Base-by-base conservation (phyloP, 2,113 vertebrate species). In the Cyprinus carpio region DNA sequence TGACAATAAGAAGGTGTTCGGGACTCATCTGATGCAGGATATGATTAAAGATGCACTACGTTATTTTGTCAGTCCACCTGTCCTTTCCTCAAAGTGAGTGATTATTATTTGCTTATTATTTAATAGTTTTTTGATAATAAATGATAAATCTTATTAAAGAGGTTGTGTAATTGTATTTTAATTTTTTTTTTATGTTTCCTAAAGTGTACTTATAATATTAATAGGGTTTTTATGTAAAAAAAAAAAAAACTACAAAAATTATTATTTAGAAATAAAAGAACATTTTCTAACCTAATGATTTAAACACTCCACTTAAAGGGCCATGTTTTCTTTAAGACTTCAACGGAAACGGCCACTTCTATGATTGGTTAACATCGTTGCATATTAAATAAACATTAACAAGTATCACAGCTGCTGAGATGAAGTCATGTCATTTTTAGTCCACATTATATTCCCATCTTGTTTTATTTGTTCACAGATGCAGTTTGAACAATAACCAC, bases 1-100 rank as follows among this genome's bases (percentile, higher is more conserved):
- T 31, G 98, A 99, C 93, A 99, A 98, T 88, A 99, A 97, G 91
- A 99, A 99, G 86, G 98, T 99, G 64, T 99, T 99, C 90, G 98
- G 98, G 84, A 97, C 96, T 71, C 97, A 99, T 83, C 94, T 99
- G 88, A 99, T 99, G 97, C 98, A 99, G 92, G 98, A 99, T 89
- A 98, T 99, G 97, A 96, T 99, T 81, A 99, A 99, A 95, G 98
- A 99, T 90, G 97, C 98, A 34, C 93, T 99, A 84, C 95, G 97
- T 67, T 96, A 95, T 92, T 99, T 99, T 29, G 97, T 99, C 86
- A 99, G 98, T 90, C 98, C 98, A 76, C 98, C 98, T 72, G 98
- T 99, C 64, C 96, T 99, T 87, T 98, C 98, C 69, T 92, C 96
- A 80, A 99, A 99, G 98, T 99, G 94, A 96, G 97, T 75, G 4